Percentiles rank a stretch among this genome's conserved stretches.
These are phyloP conservation scores for Phortica magna DNA, from an alignment of 2,888 invertebrate genomes.

Conservation along the genomic window DNA sequence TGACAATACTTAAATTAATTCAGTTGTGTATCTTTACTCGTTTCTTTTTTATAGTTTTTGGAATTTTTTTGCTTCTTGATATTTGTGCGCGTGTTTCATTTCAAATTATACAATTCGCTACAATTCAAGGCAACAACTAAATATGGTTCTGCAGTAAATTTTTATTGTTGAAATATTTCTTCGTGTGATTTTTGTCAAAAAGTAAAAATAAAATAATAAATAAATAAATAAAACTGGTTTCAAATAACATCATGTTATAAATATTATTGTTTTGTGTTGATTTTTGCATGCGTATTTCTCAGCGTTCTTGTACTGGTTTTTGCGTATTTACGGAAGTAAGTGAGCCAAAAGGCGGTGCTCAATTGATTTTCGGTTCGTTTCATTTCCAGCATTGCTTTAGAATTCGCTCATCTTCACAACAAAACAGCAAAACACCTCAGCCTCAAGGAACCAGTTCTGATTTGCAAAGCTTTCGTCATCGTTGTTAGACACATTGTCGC, in stretches of 20 bases:
- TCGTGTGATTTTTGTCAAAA: slow-evolving; percentile 35
- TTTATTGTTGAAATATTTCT: slow-evolving; percentile 47
- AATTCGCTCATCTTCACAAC: slow-evolving; percentile 44
- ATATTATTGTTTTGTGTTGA: slow-evolving; percentile 9
- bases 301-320: slow-evolving; percentile 52
- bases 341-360: slow-evolving; percentile 11
- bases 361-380: slow-evolving; percentile 45
- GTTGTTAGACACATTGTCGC: slow-evolving; percentile 49
- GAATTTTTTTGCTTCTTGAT: neutral
- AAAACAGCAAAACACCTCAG: slow-evolving; percentile 43
- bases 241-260: slow-evolving; percentile 45
- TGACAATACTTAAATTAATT: neutral
- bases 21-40: neutral
- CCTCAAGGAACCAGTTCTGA: slow-evolving; percentile 54
- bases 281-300: slow-evolving; percentile 20
- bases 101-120: slow-evolving; percentile 34
- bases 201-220: slow-evolving; percentile 32
- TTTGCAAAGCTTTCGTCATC: slow-evolving; percentile 15
- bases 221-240: slow-evolving; percentile 52
- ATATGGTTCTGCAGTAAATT: slow-evolving; percentile 48
- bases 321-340: slow-evolving; percentile 54
- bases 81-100: slow-evolving; percentile 17
- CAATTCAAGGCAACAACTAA: slow-evolving; percentile 46
- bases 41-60: slow-evolving; percentile 18
- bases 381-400: slow-evolving; percentile 49